Evolutionary conservation across 2,888 invertebrate genomes (phyloP), one percentile per base, ranked within the genome.

Genomic region (Amiota communis): DNA sequence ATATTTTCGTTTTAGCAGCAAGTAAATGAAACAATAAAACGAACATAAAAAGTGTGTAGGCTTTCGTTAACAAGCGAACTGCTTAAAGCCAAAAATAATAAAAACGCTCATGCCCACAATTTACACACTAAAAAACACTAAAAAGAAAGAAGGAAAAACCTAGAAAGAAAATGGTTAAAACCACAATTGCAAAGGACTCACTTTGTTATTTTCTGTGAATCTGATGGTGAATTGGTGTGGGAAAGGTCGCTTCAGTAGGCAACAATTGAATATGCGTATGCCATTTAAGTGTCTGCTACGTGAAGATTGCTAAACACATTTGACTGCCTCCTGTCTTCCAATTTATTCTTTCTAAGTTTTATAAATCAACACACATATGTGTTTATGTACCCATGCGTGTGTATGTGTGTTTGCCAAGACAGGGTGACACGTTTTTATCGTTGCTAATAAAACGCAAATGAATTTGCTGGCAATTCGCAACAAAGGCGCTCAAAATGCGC

Each of bases 381-480:
- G 63, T 53, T 63, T 15, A 12, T 46, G 15, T 15, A 10, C 15
- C 49, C 69, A 46, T 56, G 64, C 74, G 73, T 68, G 64, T 71
- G 68, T 71, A 36, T 68, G 72, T 72, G 65, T 64, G 74, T 65
- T 61, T 68, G 59, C 12, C 36, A 6, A 36, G 36, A 20, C 13
- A 67, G 47, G 17, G 20, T 56, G 63, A 64, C 73, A 70, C 70
- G 70, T 71, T 75, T 72, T 72, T 72, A 75, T 72, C 71, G 71
- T 72, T 73, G 73, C 77, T 73, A 76, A 77, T 78, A 78, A 79
- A 78, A 79, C 76, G 77, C 78, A 83, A 84, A 84, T 85, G 80
- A 81, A 84, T 84, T 84, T 83, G 75, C 74, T 23, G 67, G 73
- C 77, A 78, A 72, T 81, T 79, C 74, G 71, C 48, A 68, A 68